Base-by-base conservation (phyloP, 2,888 invertebrate genomes). In the Aethes cnicana region DNA sequence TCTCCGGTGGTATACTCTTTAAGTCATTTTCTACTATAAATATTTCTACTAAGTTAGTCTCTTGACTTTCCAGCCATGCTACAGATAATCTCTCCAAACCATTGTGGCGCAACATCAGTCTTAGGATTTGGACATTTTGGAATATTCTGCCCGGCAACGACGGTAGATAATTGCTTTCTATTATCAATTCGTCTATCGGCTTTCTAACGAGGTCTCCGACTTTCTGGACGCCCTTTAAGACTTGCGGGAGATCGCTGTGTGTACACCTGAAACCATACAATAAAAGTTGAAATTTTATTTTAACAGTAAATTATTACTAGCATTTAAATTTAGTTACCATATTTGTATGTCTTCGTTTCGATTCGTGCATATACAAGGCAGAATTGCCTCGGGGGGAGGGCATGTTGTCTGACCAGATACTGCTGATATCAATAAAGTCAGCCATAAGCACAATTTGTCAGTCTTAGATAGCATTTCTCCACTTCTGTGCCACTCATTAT, bases 161-260 rank as follows among this genome's bases (percentile, higher is more conserved):
- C 6, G 96, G 96, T 36, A 97, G 84, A 68, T 95, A 94, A 76
- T 96, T 97, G 69, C 96, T 96, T 84, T 97, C 97, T 62, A 97
- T 90, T 58, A 97, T 96, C 44, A 97, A 76, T 74, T 97, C 96
- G 77, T 96, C 97, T 63, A 97, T 93, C 3, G 95, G 93, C 43
- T 92, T 92, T 55, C 90, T 91, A 42, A 95, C 84, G 54, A 91
- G 91, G 41, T 93, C 91, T 55, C 93, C 92, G 23, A 95, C 90
- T 30, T 93, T 91, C 64, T 94, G 93, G 6, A 96, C 80, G 5
- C 95, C 95, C 68, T 93, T 94, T 59, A 94, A 80, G 9, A 96
- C 95, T 72, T 93, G 93, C 3, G 94, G 92, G 49, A 96, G 83
- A 71, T 96, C 96, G 87, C 96, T 96, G 88, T 96, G 96, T n/a